A percentile compares a stretch with the other conserved stretches of the same genome.
These are phyloP conservation scores for Falco concolor DNA, from an alignment of 2,797 vertebrate genomes.

Conservation along the genomic window DNA sequence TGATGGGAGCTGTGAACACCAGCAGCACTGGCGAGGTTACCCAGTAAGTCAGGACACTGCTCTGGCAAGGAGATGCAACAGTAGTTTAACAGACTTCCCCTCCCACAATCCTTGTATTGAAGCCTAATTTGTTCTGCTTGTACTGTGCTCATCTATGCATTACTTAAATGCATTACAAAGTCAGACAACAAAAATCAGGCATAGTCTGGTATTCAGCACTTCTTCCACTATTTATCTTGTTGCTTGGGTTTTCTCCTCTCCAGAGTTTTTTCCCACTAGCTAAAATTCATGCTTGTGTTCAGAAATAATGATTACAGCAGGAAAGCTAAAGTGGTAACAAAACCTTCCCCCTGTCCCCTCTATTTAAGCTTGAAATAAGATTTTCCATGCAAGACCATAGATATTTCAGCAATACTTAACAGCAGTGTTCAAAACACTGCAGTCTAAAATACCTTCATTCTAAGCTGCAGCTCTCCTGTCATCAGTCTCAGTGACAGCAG, in stretches of 20 bases:
- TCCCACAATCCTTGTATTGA: rapidly evolving
- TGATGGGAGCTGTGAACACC: neutral
- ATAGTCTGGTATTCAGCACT: neutral
- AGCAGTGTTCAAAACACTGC: neutral
- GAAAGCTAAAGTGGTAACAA: neutral
- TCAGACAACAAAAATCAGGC: neutral
- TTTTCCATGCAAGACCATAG: neutral
- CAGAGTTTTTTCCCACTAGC: neutral
- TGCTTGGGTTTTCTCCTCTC: neutral
- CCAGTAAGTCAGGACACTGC: neutral
- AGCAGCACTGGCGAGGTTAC: neutral
- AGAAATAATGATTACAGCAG: neutral
- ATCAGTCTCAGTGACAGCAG: neutral
- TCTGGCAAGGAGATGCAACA: neutral
- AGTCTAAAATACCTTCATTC: neutral
- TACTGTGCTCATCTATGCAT: neutral
- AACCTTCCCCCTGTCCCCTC: rapidly evolving
- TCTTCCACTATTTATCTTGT: neutral
- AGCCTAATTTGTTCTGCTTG: neutral
- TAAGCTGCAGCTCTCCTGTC: neutral
- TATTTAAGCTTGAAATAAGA: neutral
- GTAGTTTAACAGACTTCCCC: neutral
- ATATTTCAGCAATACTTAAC: no score
- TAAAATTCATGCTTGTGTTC: neutral
- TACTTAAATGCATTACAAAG: neutral